Evolutionary conservation across 2,797 vertebrate species (phyloP).

Genomic region (Paratrypauchen microcephalus): DNA sequence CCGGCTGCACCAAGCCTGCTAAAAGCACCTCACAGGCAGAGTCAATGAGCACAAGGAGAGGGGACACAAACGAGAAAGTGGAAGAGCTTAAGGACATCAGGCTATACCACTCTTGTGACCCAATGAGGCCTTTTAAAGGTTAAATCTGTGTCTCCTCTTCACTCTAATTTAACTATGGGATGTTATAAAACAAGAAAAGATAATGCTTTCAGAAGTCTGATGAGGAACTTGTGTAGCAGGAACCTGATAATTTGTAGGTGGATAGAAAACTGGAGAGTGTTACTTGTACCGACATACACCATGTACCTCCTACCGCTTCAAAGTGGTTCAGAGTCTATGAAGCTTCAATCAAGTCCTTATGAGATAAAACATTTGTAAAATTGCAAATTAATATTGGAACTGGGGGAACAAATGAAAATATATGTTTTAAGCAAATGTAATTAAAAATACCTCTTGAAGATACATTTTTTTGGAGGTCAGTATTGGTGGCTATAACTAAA

Average conservation of each 20-base stretch:
- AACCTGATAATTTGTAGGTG: constrained; percentile 55
- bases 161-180: constrained; percentile 45
- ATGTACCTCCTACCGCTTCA: constrained; percentile 57
- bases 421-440: background rate
- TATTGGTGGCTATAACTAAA: background rate
- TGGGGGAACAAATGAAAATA: background rate
- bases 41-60: constrained; percentile 56
- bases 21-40: constrained; percentile 73
- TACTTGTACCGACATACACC: constrained; percentile 45
- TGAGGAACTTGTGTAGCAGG: constrained; percentile 35
- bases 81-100: constrained; percentile 56
- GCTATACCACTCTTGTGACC: constrained; percentile 30
- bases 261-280: constrained; percentile 48
- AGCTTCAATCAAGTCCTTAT: constrained; percentile 48
- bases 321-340: constrained; percentile 50
- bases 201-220: constrained; percentile 26
- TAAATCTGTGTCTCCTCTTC: constrained; percentile 25
- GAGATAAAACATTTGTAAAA: constrained; percentile 26
- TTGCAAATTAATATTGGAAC: background rate
- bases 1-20: constrained; percentile 61
- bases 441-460: background rate
- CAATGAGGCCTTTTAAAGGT: constrained; percentile 4
- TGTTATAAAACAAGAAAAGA: constrained; percentile 39
- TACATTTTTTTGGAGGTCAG: background rate
- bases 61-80: constrained; percentile 57